Percentiles rank a stretch among this genome's conserved stretches.
phyloP scores from a whole-genome alignment of 2,797 vertebrate genomes.

The Manis pentadactyla region DNA sequence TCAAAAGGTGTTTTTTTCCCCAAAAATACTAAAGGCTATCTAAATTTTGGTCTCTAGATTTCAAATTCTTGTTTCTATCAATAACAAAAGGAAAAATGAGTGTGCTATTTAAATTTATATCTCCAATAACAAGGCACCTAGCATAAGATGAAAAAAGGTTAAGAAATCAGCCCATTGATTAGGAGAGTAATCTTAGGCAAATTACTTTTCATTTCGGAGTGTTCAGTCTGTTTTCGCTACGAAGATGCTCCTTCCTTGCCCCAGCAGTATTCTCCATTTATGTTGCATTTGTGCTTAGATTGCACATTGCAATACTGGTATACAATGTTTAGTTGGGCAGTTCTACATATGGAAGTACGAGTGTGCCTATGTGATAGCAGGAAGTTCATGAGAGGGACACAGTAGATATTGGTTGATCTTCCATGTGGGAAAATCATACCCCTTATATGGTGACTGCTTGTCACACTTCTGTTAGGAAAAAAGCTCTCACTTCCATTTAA shows the following conservation, averaged over 20 bases:
- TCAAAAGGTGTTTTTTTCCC: neutral
- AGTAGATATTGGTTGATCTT: neutral
- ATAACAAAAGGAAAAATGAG: neutral
- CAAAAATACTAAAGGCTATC: neutral
- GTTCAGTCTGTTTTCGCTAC: neutral
- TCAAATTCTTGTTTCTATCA: neutral
- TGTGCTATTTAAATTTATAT: neutral
- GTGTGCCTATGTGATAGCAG: neutral
- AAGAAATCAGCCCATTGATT: neutral
- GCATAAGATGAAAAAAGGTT: neutral
- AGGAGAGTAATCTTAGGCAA: neutral
- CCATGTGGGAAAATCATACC: neutral
- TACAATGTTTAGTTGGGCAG: neutral
- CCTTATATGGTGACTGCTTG: neutral
- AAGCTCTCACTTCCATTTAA: neutral
- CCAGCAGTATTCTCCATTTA: neutral
- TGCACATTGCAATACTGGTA: neutral
- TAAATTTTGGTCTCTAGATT: neutral
- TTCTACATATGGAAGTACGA: neutral
- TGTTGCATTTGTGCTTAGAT: neutral
- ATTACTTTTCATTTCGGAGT: neutral
- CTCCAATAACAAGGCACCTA: neutral
- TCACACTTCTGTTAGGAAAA: neutral
- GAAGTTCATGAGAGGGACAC: neutral
- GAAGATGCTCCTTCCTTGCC: neutral